Percentiles rank a stretch among this genome's conserved stretches.
phyloP scores from a whole-genome alignment of 37 sponge, comb jelly and placozoan species.

The Dysidea cf. avara region DNA sequence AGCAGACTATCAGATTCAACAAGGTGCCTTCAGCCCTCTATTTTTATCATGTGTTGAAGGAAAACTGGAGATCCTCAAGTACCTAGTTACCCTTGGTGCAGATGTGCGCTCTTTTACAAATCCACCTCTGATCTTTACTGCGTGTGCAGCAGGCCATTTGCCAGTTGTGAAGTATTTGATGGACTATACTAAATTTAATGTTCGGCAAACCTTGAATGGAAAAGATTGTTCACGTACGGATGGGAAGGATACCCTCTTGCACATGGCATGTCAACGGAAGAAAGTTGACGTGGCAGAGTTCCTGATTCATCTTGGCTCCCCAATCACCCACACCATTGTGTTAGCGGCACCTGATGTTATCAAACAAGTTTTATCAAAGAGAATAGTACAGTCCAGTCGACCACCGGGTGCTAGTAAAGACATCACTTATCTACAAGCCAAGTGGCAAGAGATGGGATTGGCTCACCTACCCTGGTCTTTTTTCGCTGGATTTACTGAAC shows the following conservation, averaged over 20 bases:
- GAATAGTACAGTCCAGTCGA: constrained; percentile 34
- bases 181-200: constrained; percentile 54
- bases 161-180: constrained; percentile 63
- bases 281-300: constrained; percentile 58
- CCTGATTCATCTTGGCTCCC: constrained; percentile 58
- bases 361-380: constrained; percentile 37
- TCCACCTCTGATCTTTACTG: constrained; percentile 71
- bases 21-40: constrained; percentile 69
- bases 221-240: constrained; percentile 45
- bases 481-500: constrained; percentile 32
- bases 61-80: constrained; percentile 58
- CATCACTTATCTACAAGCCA: constrained; percentile 31
- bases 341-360: constrained; percentile 42
- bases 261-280: constrained; percentile 44
- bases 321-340: constrained; percentile 55
- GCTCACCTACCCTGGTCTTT: constrained; percentile 47
- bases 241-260: constrained; percentile 69
- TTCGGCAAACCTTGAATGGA: constrained; percentile 49
- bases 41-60: constrained; percentile 70
- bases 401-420: not conserved
- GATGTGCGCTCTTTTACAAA: constrained; percentile 42
- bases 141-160: constrained; percentile 68
- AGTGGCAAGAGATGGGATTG: constrained; percentile 63
- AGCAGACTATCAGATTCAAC: constrained; percentile 43
- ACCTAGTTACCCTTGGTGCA: constrained; percentile 67